phyloP scores from a whole-genome alignment of 2,797 vertebrate species.

The Gouania willdenowi region DNA sequence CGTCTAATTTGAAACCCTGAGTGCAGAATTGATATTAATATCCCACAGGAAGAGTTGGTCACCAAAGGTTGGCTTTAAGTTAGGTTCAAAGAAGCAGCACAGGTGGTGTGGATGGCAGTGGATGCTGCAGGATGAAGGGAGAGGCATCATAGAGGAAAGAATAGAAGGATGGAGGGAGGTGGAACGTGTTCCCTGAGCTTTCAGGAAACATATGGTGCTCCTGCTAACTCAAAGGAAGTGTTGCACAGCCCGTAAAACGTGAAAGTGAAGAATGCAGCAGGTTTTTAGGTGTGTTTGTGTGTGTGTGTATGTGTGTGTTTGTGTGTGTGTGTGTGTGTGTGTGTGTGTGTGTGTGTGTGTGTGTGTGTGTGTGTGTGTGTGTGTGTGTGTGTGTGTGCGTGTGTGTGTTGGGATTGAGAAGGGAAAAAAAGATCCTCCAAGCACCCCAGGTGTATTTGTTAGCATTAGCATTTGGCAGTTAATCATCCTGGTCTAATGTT shows the following conservation, averaged over 20 bases:
- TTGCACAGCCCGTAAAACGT: too few relatives aligned
- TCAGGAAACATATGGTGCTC: conserved; percentile 52
- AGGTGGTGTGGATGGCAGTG: neutral
- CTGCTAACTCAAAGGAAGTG: conserved; percentile 59
- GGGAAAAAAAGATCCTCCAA: too few relatives aligned
- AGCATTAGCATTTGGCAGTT: too few relatives aligned
- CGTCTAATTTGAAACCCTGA: too few relatives aligned
- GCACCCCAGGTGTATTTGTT: too few relatives aligned
- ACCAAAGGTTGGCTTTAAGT: too few relatives aligned
- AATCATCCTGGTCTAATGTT: too few relatives aligned
- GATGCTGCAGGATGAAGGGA: neutral
- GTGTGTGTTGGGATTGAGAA: neutral
- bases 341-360: too few relatives aligned
- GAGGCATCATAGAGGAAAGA: neutral
- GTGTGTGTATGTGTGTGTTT: too few relatives aligned
- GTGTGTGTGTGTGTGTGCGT: conserved; percentile 1
- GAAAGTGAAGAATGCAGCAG: conserved; percentile 28
- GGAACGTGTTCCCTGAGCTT: conserved; percentile 41
- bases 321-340: too few relatives aligned
- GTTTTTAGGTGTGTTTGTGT: conserved; percentile 33
- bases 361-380: conserved; percentile 4
- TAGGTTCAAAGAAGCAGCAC: conserved; percentile 1
- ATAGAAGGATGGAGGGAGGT: neutral
- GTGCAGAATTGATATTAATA: too few relatives aligned
- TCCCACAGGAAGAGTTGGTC: too few relatives aligned